These are phyloP conservation scores for Urophycis tenuis DNA, from an alignment of 2,797 vertebrate species.

Conservation along the genomic window DNA sequence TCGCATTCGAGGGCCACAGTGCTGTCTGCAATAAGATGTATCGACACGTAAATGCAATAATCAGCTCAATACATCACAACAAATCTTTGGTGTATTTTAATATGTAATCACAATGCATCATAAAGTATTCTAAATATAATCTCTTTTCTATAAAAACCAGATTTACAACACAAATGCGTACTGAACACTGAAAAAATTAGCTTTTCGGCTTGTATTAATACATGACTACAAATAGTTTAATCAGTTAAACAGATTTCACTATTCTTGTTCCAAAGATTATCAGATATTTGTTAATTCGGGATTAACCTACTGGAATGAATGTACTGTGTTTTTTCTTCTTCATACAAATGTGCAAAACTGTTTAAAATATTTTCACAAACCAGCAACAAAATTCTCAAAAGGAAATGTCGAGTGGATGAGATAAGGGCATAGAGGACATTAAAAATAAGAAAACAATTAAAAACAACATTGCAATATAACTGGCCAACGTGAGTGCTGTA, in stretches of 20 bases:
- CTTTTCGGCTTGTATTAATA: slow-evolving; percentile 28
- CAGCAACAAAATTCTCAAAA: slow-evolving; percentile 44
- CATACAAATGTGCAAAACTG: slow-evolving; percentile 33
- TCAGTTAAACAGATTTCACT: slow-evolving; percentile 20
- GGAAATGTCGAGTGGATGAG: slow-evolving; percentile 25
- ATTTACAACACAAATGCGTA: slow-evolving; percentile 37
- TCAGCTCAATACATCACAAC: slow-evolving; percentile 44
- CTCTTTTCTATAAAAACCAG: slow-evolving; percentile 53
- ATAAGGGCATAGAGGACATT: slow-evolving; percentile 31
- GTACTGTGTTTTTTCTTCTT: slow-evolving; percentile 49
- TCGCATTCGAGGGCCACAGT: slow-evolving; percentile 30
- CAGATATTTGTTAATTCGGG: slow-evolving; percentile 32
- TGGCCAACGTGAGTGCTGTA: slow-evolving; percentile 62
- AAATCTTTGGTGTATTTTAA: slow-evolving; percentile 49
- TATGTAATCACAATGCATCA: slow-evolving; percentile 48
- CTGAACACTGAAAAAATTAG: slow-evolving; percentile 19
- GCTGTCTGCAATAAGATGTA: slow-evolving; percentile 45
- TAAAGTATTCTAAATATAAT: slow-evolving; percentile 39
- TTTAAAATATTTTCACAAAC: slow-evolving; percentile 43
- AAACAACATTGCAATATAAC: slow-evolving; percentile 47
- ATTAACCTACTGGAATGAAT: slow-evolving; percentile 32
- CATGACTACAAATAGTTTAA: slow-evolving; percentile 22
- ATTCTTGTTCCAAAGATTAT: slow-evolving; percentile 49
- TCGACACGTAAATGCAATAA: slow-evolving; percentile 64
- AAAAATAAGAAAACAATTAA: slow-evolving; percentile 10